Evolutionary conservation across 2,113 vertebrate species (phyloP).

Genomic region (Alligator mississippiensis): DNA sequence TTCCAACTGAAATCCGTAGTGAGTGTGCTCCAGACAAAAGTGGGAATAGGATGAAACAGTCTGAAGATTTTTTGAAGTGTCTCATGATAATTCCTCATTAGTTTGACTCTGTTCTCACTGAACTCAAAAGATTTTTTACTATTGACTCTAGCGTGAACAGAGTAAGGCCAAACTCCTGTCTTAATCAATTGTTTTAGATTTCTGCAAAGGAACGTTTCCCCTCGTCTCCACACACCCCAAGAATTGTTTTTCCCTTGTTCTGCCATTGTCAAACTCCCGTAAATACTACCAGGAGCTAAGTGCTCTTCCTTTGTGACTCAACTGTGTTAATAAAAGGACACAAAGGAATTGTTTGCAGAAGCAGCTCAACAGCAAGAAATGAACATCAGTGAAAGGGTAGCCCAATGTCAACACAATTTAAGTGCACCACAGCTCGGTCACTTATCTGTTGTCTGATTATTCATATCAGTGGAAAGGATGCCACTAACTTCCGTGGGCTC

Average conservation of each 20-base stretch:
- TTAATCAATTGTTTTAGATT: not conserved
- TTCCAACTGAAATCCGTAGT: not conserved
- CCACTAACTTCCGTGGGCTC: not conserved
- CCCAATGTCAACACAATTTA: not conserved
- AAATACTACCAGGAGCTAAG: not conserved
- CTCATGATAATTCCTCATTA: not conserved
- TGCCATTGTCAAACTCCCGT: not conserved
- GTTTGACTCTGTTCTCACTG: not conserved
- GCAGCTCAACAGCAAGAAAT: not conserved
- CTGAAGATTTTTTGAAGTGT: not conserved
- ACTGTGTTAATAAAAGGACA: not conserved
- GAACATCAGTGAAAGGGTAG: not conserved
- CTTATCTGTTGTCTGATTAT: not conserved
- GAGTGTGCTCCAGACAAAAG: not conserved
- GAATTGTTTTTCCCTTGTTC: not conserved
- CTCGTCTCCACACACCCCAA: no score
- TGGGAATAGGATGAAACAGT: not conserved
- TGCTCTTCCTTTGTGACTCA: no score
- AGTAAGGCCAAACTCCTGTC: not conserved
- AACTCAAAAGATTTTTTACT: not conserved
- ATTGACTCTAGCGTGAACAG: not conserved
- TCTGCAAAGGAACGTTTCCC: not conserved
- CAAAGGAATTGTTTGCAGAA: not conserved
- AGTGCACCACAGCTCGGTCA: not conserved
- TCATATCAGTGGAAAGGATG: not conserved